Percentiles rank a stretch among this genome's conserved stretches.
These are phyloP conservation scores for Drosophila obscura DNA, from an alignment of 1,140 invertebrate genomes.

Conservation along the genomic window DNA sequence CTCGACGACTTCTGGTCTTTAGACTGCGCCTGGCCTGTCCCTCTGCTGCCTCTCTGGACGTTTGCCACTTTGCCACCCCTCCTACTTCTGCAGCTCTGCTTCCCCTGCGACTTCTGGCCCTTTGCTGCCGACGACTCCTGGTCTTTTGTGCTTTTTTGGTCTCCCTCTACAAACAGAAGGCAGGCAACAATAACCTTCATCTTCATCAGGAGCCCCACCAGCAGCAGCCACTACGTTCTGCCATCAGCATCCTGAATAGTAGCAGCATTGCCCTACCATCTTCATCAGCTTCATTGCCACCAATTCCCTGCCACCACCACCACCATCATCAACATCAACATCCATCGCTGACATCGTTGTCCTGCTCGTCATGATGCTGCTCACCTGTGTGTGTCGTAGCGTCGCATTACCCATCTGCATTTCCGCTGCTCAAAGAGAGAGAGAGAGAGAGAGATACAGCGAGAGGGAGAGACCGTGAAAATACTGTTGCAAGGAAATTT, in stretches of 20 bases:
- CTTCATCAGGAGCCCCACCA: constrained; percentile 7
- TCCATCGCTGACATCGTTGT: constrained; percentile 11
- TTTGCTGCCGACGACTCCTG: background rate
- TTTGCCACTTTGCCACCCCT: background rate
- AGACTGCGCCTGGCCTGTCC: constrained; percentile 3
- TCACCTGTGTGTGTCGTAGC: constrained; percentile 28
- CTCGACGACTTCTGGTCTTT: no score
- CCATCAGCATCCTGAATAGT: no score
- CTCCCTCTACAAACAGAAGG: no score
- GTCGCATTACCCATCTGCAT: constrained; percentile 53
- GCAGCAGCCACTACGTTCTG: background rate
- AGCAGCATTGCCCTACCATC: background rate
- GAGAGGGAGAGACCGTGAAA: constrained; percentile 23
- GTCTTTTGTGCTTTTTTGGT: constrained; percentile 5
- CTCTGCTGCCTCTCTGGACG: background rate
- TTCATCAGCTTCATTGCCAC: constrained; percentile 15
- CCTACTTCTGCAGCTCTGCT: background rate
- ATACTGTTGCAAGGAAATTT: constrained; percentile 44
- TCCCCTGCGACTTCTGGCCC: no score
- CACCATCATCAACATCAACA: constrained; percentile 14
- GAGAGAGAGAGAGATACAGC: no score
- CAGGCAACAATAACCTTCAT: constrained; percentile 18
- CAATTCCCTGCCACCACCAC: constrained; percentile 13
- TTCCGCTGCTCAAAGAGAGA: constrained; percentile 19
- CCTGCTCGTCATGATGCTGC: constrained; percentile 18